Base-by-base conservation (phyloP, 2,888 invertebrate genomes). In the Ophraella communa region DNA sequence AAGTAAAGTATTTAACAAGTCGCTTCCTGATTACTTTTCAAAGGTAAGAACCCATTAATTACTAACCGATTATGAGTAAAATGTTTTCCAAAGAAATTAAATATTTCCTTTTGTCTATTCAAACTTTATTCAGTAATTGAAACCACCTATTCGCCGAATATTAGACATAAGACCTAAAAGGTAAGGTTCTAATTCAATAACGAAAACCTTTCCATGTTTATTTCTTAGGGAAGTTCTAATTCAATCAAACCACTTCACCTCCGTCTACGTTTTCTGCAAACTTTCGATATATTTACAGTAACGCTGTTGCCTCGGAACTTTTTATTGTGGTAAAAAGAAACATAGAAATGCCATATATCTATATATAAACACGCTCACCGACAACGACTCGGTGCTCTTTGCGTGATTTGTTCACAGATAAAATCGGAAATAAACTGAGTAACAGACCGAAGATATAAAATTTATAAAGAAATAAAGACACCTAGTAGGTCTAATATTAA, bases 341-440 rank as follows among this genome's bases (percentile, higher is more conserved):
- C 63, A 63, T 58, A 44, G 58, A 45, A 63, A 63, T 56, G 53
- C 63, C 45, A 63, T 63, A 63, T 63, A 63, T 24, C 51, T 35
- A 39, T n/a, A 39, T 5, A 39, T 14, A 39, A 3, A 17, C 10
- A 30, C 30, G 8, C 30, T 10, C 57, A 49, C 49, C 45, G 57
- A 57, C 52, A 57, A 63, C 57, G 45, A 30, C 42, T n/a, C n/a
- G n/a, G 44, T 47, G 53, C 52, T 58, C 47, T 62, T 63, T 30
- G 49, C 55, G 60, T 47, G 64, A 64, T 64, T 59, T 59, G 59
- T 21, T 51, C 49, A 42, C 14, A 51, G n/a, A 21, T 42, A 35
- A 33, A 59, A 59, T 51, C 35, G 51, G 49, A 11, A 45, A 45
- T 21, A 45, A 45, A 21, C 21, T n/a, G n/a, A 45, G 30, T 21